phyloP scores from a whole-genome alignment of 2,113 vertebrate species.

The Ploceus nigricollis region DNA sequence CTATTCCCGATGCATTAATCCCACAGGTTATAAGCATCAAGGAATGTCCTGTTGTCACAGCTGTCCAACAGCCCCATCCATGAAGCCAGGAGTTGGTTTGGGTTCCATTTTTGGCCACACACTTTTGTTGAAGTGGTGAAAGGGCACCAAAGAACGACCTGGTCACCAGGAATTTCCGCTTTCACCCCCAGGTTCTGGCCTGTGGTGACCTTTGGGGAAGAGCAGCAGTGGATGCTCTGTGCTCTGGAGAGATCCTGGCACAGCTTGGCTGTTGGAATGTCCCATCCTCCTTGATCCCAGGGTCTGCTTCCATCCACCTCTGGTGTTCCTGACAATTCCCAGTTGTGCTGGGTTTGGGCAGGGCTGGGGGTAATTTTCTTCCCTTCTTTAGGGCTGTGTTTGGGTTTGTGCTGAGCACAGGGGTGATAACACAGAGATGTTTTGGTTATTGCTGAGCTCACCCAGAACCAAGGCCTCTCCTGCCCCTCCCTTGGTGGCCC shows the following conservation, averaged over 20 bases:
- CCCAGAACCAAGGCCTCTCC: neutral
- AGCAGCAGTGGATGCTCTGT: neutral
- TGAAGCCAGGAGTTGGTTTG: neutral
- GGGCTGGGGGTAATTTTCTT: neutral
- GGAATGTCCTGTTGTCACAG: neutral
- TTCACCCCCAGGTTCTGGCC: neutral
- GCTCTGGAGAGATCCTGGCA: neutral
- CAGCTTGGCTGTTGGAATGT: accelerated
- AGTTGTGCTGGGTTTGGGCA: neutral
- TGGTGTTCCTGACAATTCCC: neutral
- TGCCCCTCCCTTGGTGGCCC: neutral
- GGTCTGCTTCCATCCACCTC: neutral
- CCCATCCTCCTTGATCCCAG: neutral
- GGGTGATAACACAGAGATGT: neutral
- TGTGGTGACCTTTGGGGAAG: too few species aligned
- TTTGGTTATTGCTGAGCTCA: neutral
- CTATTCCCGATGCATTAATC: accelerated
- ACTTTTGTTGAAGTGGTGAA: neutral
- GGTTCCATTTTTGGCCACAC: neutral
- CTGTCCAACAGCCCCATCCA: neutral
- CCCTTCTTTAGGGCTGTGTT: neutral
- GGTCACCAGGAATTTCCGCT: neutral
- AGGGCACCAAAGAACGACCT: neutral
- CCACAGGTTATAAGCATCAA: neutral
- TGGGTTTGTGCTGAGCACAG: neutral